A percentile compares a stretch with the other conserved stretches of the same genome.
phyloP scores from a whole-genome alignment of 2,888 invertebrate genomes.

The Ariolimax columbianus region DNA sequence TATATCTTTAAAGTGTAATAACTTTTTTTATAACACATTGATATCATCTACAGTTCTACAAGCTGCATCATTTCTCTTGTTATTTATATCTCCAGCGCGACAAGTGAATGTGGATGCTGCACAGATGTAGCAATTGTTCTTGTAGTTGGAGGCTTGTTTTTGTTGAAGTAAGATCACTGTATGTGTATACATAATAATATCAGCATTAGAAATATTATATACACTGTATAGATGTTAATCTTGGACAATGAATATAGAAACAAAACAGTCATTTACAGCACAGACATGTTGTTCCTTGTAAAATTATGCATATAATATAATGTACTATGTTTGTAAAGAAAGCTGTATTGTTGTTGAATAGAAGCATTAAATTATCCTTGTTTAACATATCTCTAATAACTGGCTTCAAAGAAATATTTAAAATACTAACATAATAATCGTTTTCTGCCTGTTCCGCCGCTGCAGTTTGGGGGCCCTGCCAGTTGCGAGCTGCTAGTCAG shows the following conservation, averaged over 20 bases:
- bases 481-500: too few species aligned
- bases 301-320: background rate
- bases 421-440: background rate
- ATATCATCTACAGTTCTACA: background rate
- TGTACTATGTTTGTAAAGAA: background rate
- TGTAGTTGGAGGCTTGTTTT: slow-evolving; percentile 22
- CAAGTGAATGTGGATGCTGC: background rate
- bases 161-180: slow-evolving; percentile 3
- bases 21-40: background rate
- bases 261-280: background rate
- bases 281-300: too few species aligned
- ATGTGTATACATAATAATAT: background rate
- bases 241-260: background rate
- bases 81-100: background rate
- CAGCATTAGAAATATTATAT: too few species aligned
- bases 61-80: background rate
- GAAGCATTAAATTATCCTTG: background rate
- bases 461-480: too few species aligned
- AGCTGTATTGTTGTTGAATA: background rate
- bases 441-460: too few species aligned
- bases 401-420: background rate
- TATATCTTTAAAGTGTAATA: background rate
- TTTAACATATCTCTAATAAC: too few species aligned
- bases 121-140: slow-evolving; percentile 13
- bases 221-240: background rate